Percentiles rank a stretch among this genome's conserved stretches.
Conservation (phyloP, 1,140 invertebrate genomes). For the Diploscapter pachys region DNA sequence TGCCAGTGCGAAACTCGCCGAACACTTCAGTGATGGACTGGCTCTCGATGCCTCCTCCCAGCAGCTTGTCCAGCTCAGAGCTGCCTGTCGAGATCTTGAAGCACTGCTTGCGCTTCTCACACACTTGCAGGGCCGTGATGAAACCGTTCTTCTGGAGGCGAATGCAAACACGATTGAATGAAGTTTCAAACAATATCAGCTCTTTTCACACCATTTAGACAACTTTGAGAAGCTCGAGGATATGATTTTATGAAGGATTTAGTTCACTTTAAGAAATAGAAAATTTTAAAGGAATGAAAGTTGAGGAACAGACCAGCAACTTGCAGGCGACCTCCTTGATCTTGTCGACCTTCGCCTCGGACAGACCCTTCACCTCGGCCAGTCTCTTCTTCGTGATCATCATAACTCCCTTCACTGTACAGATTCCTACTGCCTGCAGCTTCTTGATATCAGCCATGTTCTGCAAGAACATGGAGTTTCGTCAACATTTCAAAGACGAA, state of each 20-base stretch:
- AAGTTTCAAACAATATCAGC: conserved; percentile 66
- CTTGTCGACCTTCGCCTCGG: conserved; percentile 91
- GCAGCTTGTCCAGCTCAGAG: conserved; percentile 83
- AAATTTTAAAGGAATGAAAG: conserved; percentile 3
- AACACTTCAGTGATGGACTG: conserved; percentile 96
- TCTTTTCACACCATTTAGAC: neutral
- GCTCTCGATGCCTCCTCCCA: conserved; percentile 91
- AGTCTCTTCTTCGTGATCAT: conserved; percentile 88
- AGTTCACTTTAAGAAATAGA: neutral
- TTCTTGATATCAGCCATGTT: conserved; percentile 80
- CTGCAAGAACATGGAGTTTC: too few species aligned
- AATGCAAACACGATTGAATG: conserved; percentile 65
- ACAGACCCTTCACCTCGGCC: conserved; percentile 87
- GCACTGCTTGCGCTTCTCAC: conserved; percentile 84
- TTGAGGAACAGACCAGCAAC: conserved; percentile 68
- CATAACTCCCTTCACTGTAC: conserved; percentile 90
- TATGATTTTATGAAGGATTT: neutral
- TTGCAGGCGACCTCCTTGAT: conserved; percentile 78
- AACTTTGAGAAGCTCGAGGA: neutral
- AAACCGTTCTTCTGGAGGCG: conserved; percentile 71
- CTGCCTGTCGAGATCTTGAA: conserved; percentile 73
- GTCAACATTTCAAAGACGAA: too few species aligned
- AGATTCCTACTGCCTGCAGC: conserved; percentile 82
- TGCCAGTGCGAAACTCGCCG: conserved; percentile 96
- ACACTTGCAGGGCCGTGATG: conserved; percentile 90